Base-by-base conservation (phyloP, 2,797 vertebrate species). In the Discoglossus pictus region DNA sequence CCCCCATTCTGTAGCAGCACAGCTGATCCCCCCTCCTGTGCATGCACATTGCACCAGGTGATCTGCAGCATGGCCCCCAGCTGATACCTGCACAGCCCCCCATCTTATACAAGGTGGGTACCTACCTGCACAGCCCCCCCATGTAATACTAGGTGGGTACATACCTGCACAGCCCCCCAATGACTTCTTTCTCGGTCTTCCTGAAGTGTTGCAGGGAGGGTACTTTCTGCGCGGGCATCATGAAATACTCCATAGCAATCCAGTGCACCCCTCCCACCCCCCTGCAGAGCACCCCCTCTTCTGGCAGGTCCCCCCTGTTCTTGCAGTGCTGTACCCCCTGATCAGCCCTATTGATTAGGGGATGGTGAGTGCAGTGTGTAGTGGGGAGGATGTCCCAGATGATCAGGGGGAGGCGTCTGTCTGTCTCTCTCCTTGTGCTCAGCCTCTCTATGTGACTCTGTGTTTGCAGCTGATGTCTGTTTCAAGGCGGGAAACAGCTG, bases 401-500 rank as follows among this genome's bases (percentile, higher is more conserved):
- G 65, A 68, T 36, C 43, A 31, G 65, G 63, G 63, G 71, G 71
- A 65, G 69, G 61, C 27, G 61, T 46, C 55, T 65, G 61, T 61
- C 53, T 59, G 44, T 34, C n/a, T 35, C n/a, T 35, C 51, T 59
- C 60, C 52, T 39, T 62, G 88, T 88, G 90, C 82, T 76, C 65
- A 79, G 80, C 87, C 74, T 77, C 78, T 76, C 79, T 75, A 74
- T 83, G 75, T 77, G 86, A 84, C 85, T 87, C 87, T 87, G 82
- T 87, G 82, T 82, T 82, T 82, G 91, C 92, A 93, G 91, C 93
- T 94, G 94, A 90, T 93, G 90, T 91, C 91, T 84, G 80, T 92
- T 92, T 92, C 93, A 93, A 94, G 94, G 95, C 95, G 95, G 94
- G 95, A 98, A 98, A 97, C 95, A 98, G 95, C 95, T 98, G 95